Base-by-base conservation (phyloP, 2,888 invertebrate genomes). In the Uropetala carovei region DNA sequence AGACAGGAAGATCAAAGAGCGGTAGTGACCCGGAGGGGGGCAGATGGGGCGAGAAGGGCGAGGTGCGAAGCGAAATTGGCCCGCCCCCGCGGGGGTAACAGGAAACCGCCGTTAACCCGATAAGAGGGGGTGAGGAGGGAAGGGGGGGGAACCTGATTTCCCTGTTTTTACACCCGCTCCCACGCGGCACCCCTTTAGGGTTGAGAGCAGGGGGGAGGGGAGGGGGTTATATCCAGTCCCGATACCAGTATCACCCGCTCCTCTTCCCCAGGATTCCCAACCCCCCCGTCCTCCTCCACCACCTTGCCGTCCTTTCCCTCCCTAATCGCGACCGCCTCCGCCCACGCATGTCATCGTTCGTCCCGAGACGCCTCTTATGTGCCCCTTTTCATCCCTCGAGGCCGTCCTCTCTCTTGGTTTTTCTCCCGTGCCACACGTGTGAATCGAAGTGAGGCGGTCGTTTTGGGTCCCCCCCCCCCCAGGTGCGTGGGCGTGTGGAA, bases 31-130 rank as follows among this genome's bases (percentile, higher is more conserved):
- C 64, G 60, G 27, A 27, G 64, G 89, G 2, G 43, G 89, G 64
- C 89, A 89, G 89, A 64, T 89, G 89, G 64, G 89, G 18, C 43
- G 14, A 16, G 60, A 64, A 13, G 89, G 60, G 4, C 27, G 57
- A 59, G 85, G 59, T 59, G 86, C 56, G 64, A 43, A 43, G 68
- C 0, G 75, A 43, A 14, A 13, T 30, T 82, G 30, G 86, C 60
- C 89, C 89, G 89, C 68, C 68, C 56, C 89, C 85, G 85, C 57
- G 5, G 56, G 64, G 89, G 89, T 43, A 89, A 89, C 89, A 89
- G 89, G 89, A 89, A 89, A 89, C 89, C 89, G 89, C 89, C 89
- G 89, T 89, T 89, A 89, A 83, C 83, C 56, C 56, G 83, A 57
- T 75, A n/a, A 18, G 85, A 8, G 59, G 13, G 18, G 59, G 60